These are phyloP conservation scores for Nephila pilipes DNA, from an alignment of 1,140 invertebrate species.

Conservation along the genomic window DNA sequence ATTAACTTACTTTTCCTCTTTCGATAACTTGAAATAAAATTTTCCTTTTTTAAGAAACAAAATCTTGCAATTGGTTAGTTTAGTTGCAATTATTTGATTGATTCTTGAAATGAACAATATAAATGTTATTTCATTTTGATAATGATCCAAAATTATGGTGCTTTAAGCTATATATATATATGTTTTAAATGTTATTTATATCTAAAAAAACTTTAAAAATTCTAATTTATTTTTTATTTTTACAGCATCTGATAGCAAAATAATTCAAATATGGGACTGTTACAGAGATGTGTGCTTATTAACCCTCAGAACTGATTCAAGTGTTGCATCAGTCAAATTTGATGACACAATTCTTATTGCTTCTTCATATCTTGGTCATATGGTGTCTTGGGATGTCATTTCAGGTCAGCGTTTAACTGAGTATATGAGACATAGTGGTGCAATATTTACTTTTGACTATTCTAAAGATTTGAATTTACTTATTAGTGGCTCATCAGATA, in stretches of 20 bases:
- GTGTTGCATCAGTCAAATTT: slow-evolving; percentile 79
- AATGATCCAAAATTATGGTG: no score
- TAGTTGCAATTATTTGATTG: no score
- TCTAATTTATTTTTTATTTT: slow-evolving; percentile 55
- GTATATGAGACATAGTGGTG: slow-evolving; percentile 81
- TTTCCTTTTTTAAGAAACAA: no score
- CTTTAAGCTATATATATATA: no score
- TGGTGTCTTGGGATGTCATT: slow-evolving; percentile 77
- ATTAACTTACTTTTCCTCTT: no score
- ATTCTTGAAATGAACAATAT: no score
- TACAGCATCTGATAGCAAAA: slow-evolving; percentile 79
- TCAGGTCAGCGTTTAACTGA: slow-evolving; percentile 78
- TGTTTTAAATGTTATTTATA: no score
- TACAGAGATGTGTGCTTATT: slow-evolving; percentile 75
- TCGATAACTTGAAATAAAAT: no score
- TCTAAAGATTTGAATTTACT: slow-evolving; percentile 81
- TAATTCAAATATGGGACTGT: slow-evolving; percentile 78
- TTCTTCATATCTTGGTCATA: slow-evolving; percentile 79
- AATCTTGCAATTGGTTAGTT: no score
- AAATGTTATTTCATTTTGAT: no score
- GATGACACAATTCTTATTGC: slow-evolving; percentile 77
- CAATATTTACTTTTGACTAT: slow-evolving; percentile 82
- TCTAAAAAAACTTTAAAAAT: neutral
- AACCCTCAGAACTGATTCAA: slow-evolving; percentile 77
- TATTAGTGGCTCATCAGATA: slow-evolving; percentile 82